Base-by-base conservation (phyloP, 2,797 vertebrate species). In the Hippocampus kuda region DNA sequence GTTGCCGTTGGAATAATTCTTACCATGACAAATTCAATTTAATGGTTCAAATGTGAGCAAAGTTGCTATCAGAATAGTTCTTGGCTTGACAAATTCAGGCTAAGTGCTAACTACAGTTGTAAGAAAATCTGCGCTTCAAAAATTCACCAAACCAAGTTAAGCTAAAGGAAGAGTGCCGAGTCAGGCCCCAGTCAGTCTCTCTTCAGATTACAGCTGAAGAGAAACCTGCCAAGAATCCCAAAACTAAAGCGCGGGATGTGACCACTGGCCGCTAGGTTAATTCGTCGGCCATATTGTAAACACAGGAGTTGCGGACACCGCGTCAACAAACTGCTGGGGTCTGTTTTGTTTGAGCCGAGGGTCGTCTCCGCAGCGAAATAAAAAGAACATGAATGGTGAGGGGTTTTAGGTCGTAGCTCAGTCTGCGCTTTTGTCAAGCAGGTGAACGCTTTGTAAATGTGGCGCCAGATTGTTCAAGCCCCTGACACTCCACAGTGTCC, bases 381-480 rank as follows among this genome's bases (percentile, higher is more conserved):
- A 24, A 61, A 46, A 70, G 70, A 76, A 78, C 75, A 83, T 90
- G 88, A 90, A 89, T 90, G 81, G 88, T 81, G 30, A 10, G 82
- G 87, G 87, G 84, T 89, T 89, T 91, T 85, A 83, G 89, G 88
- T 88, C 85, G 89, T 90, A 91, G 91, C 88, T 92, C 89, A 90
- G 90, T 91, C 91, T 91, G 87, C 67, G 88, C 87, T 83, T 91
- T 92, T 92, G 91, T 92, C 85, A 79, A 84, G 87, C 89, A 91
- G 91, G 90, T 91, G 89, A 92, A 90, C 84, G 89, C 91, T 92
- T 92, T 92, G 89, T 89, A 88, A 91, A 90, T 86, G 88, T 91
- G 91, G 91, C 91, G 91, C 91, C 91, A 87, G 90, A 89, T 92
- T 88, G 88, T 91, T 92, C 90, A 91, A 92, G 88, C 86, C 86